phyloP scores from a whole-genome alignment of 2,888 invertebrate species.

The Leucophenga maculata region DNA sequence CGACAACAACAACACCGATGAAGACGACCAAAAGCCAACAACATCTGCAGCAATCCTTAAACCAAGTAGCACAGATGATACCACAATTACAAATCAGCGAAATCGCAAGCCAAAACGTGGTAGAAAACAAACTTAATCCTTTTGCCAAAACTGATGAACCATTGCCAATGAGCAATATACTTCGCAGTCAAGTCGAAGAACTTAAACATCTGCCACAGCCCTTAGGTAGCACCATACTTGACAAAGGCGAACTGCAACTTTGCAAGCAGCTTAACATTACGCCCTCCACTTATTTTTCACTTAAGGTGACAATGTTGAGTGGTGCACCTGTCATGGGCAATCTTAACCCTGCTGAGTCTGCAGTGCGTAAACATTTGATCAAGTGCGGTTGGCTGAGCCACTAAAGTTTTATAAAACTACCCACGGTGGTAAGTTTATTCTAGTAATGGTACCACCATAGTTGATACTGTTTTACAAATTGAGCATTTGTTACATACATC shows the following conservation, averaged over 20 bases:
- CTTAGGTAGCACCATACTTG: slow-evolving; percentile 76
- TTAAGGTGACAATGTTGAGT: slow-evolving; percentile 86
- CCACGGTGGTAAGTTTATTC: background rate
- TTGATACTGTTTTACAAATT: background rate
- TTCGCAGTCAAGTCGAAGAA: slow-evolving; percentile 70
- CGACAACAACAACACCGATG: slow-evolving; percentile 56
- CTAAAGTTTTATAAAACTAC: slow-evolving; percentile 38
- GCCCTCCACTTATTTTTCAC: slow-evolving; percentile 89
- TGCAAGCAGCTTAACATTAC: slow-evolving; percentile 85
- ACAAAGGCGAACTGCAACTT: slow-evolving; percentile 81
- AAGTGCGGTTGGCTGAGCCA: slow-evolving; percentile 72
- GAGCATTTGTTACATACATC: background rate
- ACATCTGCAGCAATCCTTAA: slow-evolving; percentile 49
- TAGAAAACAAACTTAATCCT: slow-evolving; percentile 42
- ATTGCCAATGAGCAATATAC: slow-evolving; percentile 75
- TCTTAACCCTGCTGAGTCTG: slow-evolving; percentile 65
- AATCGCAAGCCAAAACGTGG: slow-evolving; percentile 36
- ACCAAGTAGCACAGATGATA: slow-evolving; percentile 34
- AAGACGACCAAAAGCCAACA: slow-evolving; percentile 54
- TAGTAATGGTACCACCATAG: background rate
- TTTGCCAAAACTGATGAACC: slow-evolving; percentile 34
- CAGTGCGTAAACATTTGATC: slow-evolving; percentile 73
- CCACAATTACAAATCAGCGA: slow-evolving; percentile 57
- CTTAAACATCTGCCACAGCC: slow-evolving; percentile 64
- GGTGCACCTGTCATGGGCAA: slow-evolving; percentile 65